These are phyloP conservation scores for Eulithis testata DNA, from an alignment of 2,888 invertebrate genomes.

Conservation along the genomic window DNA sequence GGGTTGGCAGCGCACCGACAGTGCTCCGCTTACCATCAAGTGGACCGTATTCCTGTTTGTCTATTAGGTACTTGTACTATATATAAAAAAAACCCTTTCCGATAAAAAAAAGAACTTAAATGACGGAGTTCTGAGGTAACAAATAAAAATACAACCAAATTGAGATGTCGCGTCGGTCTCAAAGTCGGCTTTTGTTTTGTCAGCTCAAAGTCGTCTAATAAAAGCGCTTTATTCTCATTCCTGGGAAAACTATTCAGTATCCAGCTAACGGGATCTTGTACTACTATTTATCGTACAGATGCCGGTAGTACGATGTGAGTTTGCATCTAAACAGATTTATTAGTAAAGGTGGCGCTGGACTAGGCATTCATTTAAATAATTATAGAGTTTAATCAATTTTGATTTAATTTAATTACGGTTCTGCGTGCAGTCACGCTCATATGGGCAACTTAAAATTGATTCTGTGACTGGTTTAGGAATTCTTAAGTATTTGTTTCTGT, in stretches of 20 bases:
- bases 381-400: slow-evolving; percentile 26
- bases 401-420: slow-evolving; percentile 26
- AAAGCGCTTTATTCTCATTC: neutral
- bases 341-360: slow-evolving; percentile 3
- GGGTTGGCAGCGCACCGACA: no score
- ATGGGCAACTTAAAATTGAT: slow-evolving; percentile 1
- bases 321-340: slow-evolving; percentile 17
- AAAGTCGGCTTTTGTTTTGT: no score
- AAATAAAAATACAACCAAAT: no score
- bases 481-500: no score
- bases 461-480: neutral
- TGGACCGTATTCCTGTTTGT: no score
- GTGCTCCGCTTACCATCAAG: no score
- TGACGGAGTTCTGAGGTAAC: no score
- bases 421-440: slow-evolving; percentile 18
- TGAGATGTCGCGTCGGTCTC: no score
- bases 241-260: slow-evolving; percentile 2
- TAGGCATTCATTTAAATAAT: slow-evolving; percentile 20
- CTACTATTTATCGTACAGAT: neutral
- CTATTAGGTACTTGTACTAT: no score
- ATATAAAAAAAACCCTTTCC: no score
- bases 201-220: no score
- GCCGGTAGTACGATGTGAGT: slow-evolving; percentile 12
- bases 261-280: slow-evolving; percentile 3
- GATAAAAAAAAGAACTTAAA: no score